A percentile compares a stretch with the other conserved stretches of the same genome.
These are phyloP conservation scores for Nephrotoma appendiculata DNA, from an alignment of 2,888 invertebrate genomes.

Conservation along the genomic window DNA sequence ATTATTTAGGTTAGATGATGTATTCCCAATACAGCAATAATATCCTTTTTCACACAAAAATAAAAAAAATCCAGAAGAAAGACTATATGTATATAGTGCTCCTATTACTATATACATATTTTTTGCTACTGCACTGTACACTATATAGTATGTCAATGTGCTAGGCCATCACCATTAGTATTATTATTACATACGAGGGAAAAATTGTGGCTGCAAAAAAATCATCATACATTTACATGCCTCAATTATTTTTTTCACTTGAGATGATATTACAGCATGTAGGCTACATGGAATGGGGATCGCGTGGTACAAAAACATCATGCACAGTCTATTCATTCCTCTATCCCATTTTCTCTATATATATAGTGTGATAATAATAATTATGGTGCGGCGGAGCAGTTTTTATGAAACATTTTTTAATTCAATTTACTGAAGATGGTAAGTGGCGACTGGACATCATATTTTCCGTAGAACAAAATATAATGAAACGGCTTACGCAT, in stretches of 20 bases:
- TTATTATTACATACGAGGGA: background rate
- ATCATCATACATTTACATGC: background rate
- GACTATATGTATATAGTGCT: background rate
- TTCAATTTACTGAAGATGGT: background rate
- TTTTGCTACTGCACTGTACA: background rate
- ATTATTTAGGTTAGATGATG: background rate
- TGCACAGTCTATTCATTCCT: background rate
- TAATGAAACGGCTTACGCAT: too few species aligned
- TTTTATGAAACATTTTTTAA: background rate
- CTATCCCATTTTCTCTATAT: background rate
- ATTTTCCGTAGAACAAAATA: too few species aligned
- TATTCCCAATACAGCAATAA: background rate
- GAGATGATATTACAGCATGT: background rate
- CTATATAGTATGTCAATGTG: too few species aligned
- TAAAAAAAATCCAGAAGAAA: background rate
- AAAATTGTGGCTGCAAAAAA: background rate
- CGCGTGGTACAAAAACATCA: background rate
- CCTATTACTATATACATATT: background rate
- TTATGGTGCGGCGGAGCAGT: background rate
- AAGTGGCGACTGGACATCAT: background rate
- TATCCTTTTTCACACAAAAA: background rate
- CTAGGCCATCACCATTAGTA: background rate
- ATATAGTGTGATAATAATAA: background rate
- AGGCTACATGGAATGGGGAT: background rate
- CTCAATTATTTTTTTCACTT: background rate